Conservation (phyloP, 2,113 vertebrate species). For the Regulus satrapa region DNA sequence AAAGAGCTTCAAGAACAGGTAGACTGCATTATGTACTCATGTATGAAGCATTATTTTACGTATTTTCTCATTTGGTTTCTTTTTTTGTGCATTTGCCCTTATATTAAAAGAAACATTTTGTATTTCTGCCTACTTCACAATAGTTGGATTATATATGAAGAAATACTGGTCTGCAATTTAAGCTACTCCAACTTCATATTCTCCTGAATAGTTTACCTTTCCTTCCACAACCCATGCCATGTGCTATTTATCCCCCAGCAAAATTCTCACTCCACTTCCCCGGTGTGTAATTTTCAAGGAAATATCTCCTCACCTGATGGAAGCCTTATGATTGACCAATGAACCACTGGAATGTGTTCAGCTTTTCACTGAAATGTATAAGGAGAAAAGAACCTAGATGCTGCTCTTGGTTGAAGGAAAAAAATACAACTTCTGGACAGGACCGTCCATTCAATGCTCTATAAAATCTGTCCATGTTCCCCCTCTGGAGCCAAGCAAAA, state of each 20-base stretch:
- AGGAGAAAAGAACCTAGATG: not conserved
- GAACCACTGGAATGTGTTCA: not conserved
- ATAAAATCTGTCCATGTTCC: not conserved
- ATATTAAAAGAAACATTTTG: not conserved
- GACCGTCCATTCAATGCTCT: not conserved
- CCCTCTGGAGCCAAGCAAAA: not conserved
- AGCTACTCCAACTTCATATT: not conserved
- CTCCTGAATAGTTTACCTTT: not conserved
- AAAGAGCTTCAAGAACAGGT: not conserved
- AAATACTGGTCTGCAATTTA: not conserved
- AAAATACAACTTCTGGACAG: not conserved
- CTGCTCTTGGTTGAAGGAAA: not conserved
- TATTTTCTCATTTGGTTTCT: not conserved
- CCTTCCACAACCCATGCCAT: not conserved
- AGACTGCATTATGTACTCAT: not conserved
- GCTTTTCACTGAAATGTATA: not conserved
- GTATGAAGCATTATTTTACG: not conserved
- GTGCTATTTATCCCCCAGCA: not conserved
- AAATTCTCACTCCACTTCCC: not conserved
- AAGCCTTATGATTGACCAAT: not conserved
- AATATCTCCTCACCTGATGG: not conserved
- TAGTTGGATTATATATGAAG: not conserved
- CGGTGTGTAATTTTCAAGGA: not conserved
- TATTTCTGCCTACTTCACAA: not conserved
- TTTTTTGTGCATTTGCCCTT: not conserved